Evolutionary conservation across 1,140 invertebrate genomes (phyloP).

Genomic region (honey bee (Apis mellifera)): Amel_HAv3.1 CM009933.2:8394501-8395000

Average conservation of each 20-base stretch:
- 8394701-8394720: not conserved
- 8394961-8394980: slow-evolving; percentile 82
- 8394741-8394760: slow-evolving; percentile 65
- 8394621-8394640: not conserved
- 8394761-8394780: slow-evolving; percentile 73
- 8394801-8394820: slow-evolving; percentile 82
- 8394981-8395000: slow-evolving; percentile 70
- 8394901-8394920: slow-evolving; percentile 83
- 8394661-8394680: not conserved
- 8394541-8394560: slow-evolving; percentile 79
- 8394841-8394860: slow-evolving; percentile 94
- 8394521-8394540: slow-evolving; percentile 81
- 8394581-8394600: slow-evolving; percentile 73
- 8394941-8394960: slow-evolving; percentile 83
- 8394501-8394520: slow-evolving; percentile 81
- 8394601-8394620: not conserved
- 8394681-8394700: not conserved
- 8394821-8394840: slow-evolving; percentile 83
- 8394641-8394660: not conserved
- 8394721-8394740: not conserved
- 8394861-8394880: slow-evolving; percentile 92
- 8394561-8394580: slow-evolving; percentile 79
- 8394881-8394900: slow-evolving; percentile 92
- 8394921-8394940: slow-evolving; percentile 80
- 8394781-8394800: slow-evolving; percentile 76